These are phyloP conservation scores for Brachypteracias leptosomus DNA, from an alignment of 2,113 vertebrate species.

Conservation along the genomic window DNA sequence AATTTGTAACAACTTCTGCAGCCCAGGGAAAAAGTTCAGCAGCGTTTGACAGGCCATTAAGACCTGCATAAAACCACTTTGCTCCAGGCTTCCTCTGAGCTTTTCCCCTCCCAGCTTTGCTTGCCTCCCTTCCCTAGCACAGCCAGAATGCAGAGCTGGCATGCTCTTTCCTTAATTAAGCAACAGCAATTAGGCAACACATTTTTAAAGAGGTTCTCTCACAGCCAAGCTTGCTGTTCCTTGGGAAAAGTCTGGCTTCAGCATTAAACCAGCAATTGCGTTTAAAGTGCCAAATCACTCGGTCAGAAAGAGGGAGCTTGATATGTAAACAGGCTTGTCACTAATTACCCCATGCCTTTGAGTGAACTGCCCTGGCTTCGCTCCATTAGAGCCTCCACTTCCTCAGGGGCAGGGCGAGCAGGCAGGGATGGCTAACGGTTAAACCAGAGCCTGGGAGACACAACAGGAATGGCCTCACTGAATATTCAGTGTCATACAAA, in stretches of 20 bases:
- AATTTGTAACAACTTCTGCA: neutral
- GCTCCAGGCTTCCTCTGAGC: neutral
- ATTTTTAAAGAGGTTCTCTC: slow-evolving; percentile 22
- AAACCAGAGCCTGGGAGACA: neutral
- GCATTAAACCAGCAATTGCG: neutral
- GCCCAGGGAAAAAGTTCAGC: neutral
- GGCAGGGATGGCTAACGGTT: neutral
- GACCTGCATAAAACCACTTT: neutral
- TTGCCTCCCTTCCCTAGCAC: neutral
- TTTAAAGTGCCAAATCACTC: neutral
- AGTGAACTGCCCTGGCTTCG: neutral
- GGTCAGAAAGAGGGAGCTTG: neutral
- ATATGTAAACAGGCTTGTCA: slow-evolving; percentile 48
- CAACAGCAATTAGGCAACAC: slow-evolving; percentile 33
- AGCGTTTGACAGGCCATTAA: neutral
- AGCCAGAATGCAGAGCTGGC: neutral
- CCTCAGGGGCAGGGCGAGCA: neutral
- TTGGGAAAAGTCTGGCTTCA: slow-evolving; percentile 36
- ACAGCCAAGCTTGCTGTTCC: neutral
- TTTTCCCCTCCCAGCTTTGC: neutral
- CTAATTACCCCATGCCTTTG: neutral
- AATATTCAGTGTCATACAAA: neutral
- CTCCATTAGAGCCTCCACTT: neutral
- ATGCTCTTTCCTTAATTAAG: neutral
- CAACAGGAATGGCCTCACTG: neutral